phyloP scores from a whole-genome alignment of 2,113 vertebrate genomes.

The Sarotherodon lohbergeri region DNA sequence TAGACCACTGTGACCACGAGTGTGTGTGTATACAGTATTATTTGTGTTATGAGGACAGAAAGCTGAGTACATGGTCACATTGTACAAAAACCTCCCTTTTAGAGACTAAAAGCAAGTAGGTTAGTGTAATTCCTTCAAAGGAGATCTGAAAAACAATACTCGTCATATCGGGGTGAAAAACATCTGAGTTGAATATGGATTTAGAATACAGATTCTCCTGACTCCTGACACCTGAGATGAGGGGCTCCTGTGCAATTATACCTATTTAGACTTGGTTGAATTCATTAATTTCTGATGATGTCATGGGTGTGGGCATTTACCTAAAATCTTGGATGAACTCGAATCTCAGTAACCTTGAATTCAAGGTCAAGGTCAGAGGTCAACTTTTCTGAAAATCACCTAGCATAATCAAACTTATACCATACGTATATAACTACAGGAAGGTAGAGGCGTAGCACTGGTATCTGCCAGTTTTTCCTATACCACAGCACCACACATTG shows the following conservation, averaged over 20 bases:
- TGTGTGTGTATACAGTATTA: background rate
- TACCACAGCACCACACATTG: background rate
- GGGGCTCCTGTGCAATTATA: background rate
- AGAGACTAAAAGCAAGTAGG: background rate
- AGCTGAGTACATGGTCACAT: background rate
- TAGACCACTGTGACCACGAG: constrained; percentile 25
- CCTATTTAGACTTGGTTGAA: background rate
- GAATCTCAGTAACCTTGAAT: background rate
- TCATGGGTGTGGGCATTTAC: background rate
- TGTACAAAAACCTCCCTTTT: background rate
- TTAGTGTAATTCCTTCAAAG: background rate
- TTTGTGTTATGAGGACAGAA: background rate
- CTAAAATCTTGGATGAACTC: background rate
- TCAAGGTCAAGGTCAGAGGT: background rate
- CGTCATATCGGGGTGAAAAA: background rate
- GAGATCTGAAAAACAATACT: background rate
- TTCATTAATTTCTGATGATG: background rate
- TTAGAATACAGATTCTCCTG: background rate
- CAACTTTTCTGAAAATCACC: background rate
- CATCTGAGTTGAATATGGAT: background rate
- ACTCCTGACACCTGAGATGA: background rate
- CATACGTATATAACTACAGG: background rate
- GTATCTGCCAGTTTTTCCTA: background rate
- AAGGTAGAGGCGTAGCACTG: background rate
- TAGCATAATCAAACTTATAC: background rate